Percentiles rank a stretch among this genome's conserved stretches.
phyloP scores from a whole-genome alignment of 92 coral and sea anemone species.

The Epizoanthus scotinus region DNA sequence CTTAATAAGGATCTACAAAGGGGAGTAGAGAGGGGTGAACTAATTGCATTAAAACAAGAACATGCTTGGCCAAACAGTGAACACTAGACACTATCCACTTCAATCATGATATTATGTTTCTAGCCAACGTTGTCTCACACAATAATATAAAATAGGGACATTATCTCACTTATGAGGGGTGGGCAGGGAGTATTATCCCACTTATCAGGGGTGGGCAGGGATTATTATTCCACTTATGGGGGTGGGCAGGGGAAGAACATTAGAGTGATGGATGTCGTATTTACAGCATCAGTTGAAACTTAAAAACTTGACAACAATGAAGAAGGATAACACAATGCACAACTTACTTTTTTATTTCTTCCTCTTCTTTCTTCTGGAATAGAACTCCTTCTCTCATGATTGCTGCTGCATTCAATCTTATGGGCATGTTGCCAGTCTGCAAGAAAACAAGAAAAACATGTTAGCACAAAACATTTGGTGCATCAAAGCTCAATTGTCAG shows the following conservation, averaged over 20 bases:
- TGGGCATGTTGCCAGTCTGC: slow-evolving; percentile 87
- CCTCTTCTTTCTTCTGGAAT: slow-evolving; percentile 93
- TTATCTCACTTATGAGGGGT: not conserved
- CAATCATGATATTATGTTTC: no score
- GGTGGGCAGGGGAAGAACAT: no score
- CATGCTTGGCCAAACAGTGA: no score
- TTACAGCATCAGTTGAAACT: not conserved
- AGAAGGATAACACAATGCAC: not conserved
- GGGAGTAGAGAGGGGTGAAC: no score
- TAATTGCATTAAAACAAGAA: no score
- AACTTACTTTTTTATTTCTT: slow-evolving; percentile 79
- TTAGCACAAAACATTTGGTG: no score
- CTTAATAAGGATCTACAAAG: no score
- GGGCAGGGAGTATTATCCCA: not conserved
- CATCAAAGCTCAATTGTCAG: no score
- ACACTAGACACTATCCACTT: no score
- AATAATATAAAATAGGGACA: not conserved
- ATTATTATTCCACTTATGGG: no score
- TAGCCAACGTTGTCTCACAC: no score
- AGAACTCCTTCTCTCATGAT: slow-evolving; percentile 96
- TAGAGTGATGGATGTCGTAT: not conserved
- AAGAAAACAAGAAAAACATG: not conserved
- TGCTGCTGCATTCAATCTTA: slow-evolving; percentile 90
- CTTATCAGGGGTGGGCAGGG: no score
- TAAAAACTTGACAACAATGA: not conserved